Conservation (phyloP, 2,888 invertebrate species). For the Cosmia trapezina region DNA sequence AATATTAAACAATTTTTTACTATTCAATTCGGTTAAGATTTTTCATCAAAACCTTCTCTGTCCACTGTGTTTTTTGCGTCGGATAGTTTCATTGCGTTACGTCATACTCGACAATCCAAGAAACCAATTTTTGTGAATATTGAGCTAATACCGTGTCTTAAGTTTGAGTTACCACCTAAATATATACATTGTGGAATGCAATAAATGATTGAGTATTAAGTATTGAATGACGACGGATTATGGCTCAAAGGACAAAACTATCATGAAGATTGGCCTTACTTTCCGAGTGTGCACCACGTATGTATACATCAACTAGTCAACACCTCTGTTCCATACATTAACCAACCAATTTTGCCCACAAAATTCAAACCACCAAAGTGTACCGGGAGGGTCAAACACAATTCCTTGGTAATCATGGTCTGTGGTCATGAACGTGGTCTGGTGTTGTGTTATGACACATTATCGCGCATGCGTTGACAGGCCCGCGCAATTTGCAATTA, state of each 20-base stretch:
- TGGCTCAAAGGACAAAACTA: background rate
- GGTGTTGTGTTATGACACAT: constrained; percentile 85
- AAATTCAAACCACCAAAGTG: constrained; percentile 52
- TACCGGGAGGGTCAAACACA: constrained; percentile 67
- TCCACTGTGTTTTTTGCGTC: too few species aligned
- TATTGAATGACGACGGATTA: too few species aligned
- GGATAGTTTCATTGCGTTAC: too few species aligned
- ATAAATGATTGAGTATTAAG: too few species aligned
- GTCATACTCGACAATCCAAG: too few species aligned
- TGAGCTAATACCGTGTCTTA: too few species aligned
- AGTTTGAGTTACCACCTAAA: too few species aligned
- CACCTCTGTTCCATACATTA: background rate
- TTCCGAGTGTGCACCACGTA: background rate
- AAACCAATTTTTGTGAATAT: too few species aligned
- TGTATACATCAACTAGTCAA: background rate
- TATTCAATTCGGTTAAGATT: too few species aligned
- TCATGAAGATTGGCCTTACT: background rate
- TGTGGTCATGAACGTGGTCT: constrained; percentile 52
- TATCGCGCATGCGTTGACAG: constrained; percentile 87
- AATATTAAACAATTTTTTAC: too few species aligned
- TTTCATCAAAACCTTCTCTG: too few species aligned
- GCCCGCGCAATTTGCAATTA: constrained; percentile 88
- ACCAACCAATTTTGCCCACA: constrained; percentile 29
- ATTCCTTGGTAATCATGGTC: constrained; percentile 64
- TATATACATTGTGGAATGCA: too few species aligned